Evolutionary conservation across 2,113 vertebrate genomes (phyloP), one percentile per base, ranked within the genome.

Genomic region (Coryphaenoides rupestris): DNA sequence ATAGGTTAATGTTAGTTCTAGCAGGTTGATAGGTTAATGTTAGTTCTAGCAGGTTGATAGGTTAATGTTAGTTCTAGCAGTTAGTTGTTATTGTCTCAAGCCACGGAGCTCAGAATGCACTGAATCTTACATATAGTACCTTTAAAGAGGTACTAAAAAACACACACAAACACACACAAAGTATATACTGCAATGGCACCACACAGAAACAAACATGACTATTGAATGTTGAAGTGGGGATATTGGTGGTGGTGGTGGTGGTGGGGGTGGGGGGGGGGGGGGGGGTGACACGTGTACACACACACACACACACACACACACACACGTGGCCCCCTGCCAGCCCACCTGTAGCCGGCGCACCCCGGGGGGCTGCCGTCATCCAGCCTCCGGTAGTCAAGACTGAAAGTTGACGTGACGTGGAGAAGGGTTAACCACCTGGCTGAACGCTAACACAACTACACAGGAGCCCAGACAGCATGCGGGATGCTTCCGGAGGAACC

Each of bases 301-400:
- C 40, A 73, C 4, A 58, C 57, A 76, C 49, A 73, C 19, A 55
- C 28, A 14, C 33, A 21, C 26, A 60, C n/a, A 26, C 72, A 70
- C 40, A 73, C 4, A 58, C 57, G 75, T 46, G 71, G 67, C 74
- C 53, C 62, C 76, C 69, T 77, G 67, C 45, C 73, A 72, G 85
- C 87, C 86, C 88, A 91, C 91, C 91, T 91, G 90, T 87, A 88
- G 85, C 82, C 89, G 89, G 72, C 1, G 85, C 78, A 89, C 85
- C 86, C 87, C 46, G 88, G 85, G 65, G 77, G 57, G 83, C 88
- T 88, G 87, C 89, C 88, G 72, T 92, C 91, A 84, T 92, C 90
- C 86, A 89, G 80, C 86, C 88, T 88, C 83, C 89, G 84, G 88
- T 85, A 85, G 83, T 92, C 91, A 82, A 90, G 84, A 88, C 91